Evolutionary conservation across 2,113 vertebrate genomes (phyloP).

Genomic region (Meriones unguiculatus): DNA sequence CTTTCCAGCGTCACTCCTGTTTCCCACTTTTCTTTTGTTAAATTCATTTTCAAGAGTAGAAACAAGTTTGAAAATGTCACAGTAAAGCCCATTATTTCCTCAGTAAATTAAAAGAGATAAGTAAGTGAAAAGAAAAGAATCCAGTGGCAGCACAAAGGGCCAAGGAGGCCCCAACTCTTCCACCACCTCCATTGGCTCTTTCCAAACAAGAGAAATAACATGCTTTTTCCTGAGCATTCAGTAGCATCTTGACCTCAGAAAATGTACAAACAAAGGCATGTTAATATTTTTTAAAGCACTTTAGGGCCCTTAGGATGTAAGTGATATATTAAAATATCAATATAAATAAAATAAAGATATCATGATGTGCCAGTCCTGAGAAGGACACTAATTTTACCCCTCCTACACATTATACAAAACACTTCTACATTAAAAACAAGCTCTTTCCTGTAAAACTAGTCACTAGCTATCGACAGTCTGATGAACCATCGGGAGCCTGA

Average conservation of each 20-base stretch:
- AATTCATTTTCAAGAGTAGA: slow-evolving; percentile 30
- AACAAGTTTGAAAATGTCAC: not conserved
- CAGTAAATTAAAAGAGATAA: not conserved
- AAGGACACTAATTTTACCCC: not conserved
- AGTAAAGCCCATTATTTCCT: not conserved
- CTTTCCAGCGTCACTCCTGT: not conserved
- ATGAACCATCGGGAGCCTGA: not conserved
- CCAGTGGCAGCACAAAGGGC: not conserved
- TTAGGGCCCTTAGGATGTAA: not conserved
- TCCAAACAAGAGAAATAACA: not conserved
- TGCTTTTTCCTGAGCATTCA: not conserved
- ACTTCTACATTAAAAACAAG: not conserved
- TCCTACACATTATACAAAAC: not conserved
- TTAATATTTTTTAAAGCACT: not conserved
- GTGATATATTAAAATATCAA: slow-evolving; percentile 20
- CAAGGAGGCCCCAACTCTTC: not conserved
- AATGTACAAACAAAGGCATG: slow-evolving; percentile 13
- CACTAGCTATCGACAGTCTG: not conserved
- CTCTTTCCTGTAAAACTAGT: slow-evolving; percentile 38
- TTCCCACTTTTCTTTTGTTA: not conserved
- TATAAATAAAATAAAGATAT: not conserved
- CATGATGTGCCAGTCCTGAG: not conserved
- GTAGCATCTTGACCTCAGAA: not conserved
- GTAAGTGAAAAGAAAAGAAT: slow-evolving; percentile 5
- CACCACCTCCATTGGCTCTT: not conserved